A percentile compares a stretch with the other conserved stretches of the same genome.
Evolutionary conservation across 2,888 invertebrate genomes (phyloP).

Genomic region (Drosophila tanythrix): DNA sequence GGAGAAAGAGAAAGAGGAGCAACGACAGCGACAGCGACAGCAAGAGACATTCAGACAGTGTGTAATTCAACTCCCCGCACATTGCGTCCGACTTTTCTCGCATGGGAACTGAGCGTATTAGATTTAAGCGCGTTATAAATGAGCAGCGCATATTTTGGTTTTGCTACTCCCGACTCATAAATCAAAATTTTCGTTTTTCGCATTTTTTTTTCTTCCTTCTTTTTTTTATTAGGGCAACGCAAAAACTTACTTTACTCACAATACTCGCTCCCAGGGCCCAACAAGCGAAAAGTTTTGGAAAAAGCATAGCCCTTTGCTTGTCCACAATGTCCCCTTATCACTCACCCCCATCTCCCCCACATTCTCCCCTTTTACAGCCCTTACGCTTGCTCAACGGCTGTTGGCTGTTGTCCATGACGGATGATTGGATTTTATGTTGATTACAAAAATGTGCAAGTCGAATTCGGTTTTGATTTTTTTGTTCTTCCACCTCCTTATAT

Average conservation of each 20-base stretch:
- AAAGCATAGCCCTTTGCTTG: slow-evolving; percentile 62
- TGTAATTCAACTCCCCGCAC: slow-evolving; percentile 52
- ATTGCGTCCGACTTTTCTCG: slow-evolving; percentile 40
- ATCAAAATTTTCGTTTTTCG: slow-evolving; percentile 78
- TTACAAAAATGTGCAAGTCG: slow-evolving; percentile 76
- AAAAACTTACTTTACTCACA: slow-evolving; percentile 50
- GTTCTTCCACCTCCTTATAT: slow-evolving; percentile 17
- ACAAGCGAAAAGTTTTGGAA: slow-evolving; percentile 15
- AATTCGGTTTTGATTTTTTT: slow-evolving; percentile 62
- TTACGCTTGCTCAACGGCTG: slow-evolving; percentile 40
- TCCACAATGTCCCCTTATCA: slow-evolving; percentile 11
- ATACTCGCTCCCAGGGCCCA: slow-evolving; percentile 25
- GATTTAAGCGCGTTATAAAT: slow-evolving; percentile 80
- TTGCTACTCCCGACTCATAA: slow-evolving; percentile 66
- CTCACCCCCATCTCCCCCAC: background rate
- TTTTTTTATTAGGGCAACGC: slow-evolving; percentile 57
- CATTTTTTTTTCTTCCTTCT: slow-evolving; percentile 36
- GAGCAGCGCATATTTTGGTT: slow-evolving; percentile 75
- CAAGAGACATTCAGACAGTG: slow-evolving; percentile 36
- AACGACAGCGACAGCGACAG: slow-evolving; percentile 4
- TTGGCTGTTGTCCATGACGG: slow-evolving; percentile 76
- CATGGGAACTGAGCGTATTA: slow-evolving; percentile 72
- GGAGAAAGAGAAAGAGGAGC: slow-evolving; percentile 1
- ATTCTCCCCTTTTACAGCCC: background rate
- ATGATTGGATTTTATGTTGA: slow-evolving; percentile 80